Evolutionary conservation across 2,888 invertebrate species (phyloP).

Genomic region (Resseliella maxima): DNA sequence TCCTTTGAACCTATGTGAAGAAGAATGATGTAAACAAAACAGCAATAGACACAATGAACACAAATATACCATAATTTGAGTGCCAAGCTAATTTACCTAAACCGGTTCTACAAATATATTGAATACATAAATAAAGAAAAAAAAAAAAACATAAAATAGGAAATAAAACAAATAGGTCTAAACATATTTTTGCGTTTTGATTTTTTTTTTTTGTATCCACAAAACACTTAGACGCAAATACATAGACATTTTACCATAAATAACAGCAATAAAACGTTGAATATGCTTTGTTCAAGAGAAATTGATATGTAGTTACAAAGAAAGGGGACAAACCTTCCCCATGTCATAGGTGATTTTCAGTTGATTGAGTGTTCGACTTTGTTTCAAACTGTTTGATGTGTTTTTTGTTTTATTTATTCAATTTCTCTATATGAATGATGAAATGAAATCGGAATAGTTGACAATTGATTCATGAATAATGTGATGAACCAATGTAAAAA

Average conservation of each 20-base stretch:
- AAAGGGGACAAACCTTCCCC: background rate
- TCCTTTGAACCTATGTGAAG: background rate
- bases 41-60: constrained; percentile 53
- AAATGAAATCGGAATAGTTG: background rate
- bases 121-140: constrained; percentile 60
- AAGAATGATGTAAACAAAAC: constrained; percentile 5
- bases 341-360: constrained; percentile 34
- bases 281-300: constrained; percentile 59
- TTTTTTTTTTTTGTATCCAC: background rate
- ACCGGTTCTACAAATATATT: constrained; percentile 51
- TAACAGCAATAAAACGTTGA: constrained; percentile 54
- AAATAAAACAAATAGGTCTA: constrained; percentile 57
- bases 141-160: constrained; percentile 59
- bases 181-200: constrained; percentile 54
- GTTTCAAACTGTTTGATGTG: constrained; percentile 2
- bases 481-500: constrained; percentile 38
- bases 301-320: constrained; percentile 53
- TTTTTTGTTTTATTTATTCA: background rate
- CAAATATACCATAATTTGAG: constrained; percentile 60
- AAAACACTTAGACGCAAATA: constrained; percentile 45
- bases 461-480: background rate
- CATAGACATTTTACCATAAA: constrained; percentile 57
- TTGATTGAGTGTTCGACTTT: constrained; percentile 38
- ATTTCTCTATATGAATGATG: too few relatives aligned
- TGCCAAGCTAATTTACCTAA: constrained; percentile 60